Percentiles rank a stretch among this genome's conserved stretches.
These are phyloP conservation scores for Bucorvus abyssinicus DNA, from an alignment of 2,797 vertebrate genomes.

Conservation along the genomic window DNA sequence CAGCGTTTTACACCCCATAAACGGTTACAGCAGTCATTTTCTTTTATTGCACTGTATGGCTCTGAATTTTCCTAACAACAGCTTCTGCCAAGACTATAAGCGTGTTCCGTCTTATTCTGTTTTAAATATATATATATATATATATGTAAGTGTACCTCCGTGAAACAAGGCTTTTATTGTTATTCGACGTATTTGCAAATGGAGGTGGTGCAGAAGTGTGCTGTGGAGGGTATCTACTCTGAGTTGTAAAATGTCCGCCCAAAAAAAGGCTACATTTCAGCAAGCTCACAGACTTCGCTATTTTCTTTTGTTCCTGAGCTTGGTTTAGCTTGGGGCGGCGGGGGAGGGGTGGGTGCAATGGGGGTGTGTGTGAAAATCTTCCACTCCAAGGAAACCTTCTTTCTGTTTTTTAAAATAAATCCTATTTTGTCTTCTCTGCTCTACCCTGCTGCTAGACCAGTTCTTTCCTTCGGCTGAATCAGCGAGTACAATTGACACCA, in stretches of 20 bases:
- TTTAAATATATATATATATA: neutral
- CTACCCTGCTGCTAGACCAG: neutral
- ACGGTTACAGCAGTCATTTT: constrained; percentile 94
- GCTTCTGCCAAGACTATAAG: constrained; percentile 79
- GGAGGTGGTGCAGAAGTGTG: neutral
- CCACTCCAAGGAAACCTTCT: neutral
- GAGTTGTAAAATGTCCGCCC: constrained; percentile 19
- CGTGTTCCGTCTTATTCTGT: neutral
- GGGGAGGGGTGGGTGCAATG: neutral
- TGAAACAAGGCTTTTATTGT: neutral
- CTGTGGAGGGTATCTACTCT: neutral
- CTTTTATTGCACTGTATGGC: constrained; percentile 91
- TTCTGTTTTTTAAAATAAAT: neutral
- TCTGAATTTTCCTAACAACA: constrained; percentile 77
- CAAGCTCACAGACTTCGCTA: neutral
- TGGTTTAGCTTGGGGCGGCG: constrained; percentile 21
- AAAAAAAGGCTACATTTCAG: constrained; percentile 1
- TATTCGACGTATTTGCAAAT: neutral
- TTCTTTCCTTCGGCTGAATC: neutral
- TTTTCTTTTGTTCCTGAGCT: constrained; percentile 49
- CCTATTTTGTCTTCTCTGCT: neutral
- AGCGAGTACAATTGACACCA: neutral
- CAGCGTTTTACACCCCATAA: constrained; percentile 96
- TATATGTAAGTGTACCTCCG: neutral
- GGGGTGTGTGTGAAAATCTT: neutral